A percentile compares a stretch with the other conserved stretches of the same genome.
Conservation (phyloP, 2,113 vertebrate species). For the Ariopsis seemanni region DNA sequence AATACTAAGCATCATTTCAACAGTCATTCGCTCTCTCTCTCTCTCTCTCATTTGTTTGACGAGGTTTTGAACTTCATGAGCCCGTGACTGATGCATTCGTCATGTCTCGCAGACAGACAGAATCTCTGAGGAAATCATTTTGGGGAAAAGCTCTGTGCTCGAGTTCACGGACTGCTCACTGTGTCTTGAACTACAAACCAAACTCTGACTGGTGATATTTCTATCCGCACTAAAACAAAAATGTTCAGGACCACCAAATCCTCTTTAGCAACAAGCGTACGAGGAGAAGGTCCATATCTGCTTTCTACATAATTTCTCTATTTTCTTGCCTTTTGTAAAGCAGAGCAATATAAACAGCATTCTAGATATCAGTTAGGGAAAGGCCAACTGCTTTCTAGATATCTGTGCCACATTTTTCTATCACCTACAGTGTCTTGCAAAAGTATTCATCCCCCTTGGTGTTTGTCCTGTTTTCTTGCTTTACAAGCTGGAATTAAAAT, state of each 20-base stretch:
- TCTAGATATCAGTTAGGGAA: too few species aligned
- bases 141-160: neutral
- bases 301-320: neutral
- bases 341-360: neutral
- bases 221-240: neutral
- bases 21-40: neutral
- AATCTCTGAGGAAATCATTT: slow-evolving; percentile 1
- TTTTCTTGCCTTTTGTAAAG: neutral
- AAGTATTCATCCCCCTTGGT: too few species aligned
- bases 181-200: neutral
- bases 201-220: neutral
- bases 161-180: slow-evolving; percentile 9
- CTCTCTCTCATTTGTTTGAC: neutral
- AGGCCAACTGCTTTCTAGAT: too few species aligned
- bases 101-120: neutral
- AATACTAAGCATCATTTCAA: neutral
- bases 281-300: neutral
- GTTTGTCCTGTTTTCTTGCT: too few species aligned
- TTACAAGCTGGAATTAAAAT: too few species aligned
- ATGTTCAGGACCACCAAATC: neutral
- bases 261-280: neutral
- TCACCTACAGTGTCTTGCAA: too few species aligned
- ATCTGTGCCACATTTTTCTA: too few species aligned
- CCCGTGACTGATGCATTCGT: neutral
- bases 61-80: slow-evolving; percentile 8